Base-by-base conservation (phyloP, 2,113 vertebrate species). In the Semnornis frantzii region DNA sequence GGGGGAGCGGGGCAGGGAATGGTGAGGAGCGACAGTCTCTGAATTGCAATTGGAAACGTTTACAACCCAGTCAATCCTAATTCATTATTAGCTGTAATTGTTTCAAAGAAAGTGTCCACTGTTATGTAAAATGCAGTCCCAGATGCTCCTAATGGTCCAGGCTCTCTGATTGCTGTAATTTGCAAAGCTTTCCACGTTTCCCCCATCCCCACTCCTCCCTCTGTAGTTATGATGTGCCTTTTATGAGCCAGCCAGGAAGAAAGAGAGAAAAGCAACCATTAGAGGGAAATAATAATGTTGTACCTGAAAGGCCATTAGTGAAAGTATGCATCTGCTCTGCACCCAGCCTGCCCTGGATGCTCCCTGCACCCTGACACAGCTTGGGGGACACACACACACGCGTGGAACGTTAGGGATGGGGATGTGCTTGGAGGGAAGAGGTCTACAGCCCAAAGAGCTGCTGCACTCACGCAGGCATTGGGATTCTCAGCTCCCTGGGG, bases 1-100 rank as follows among this genome's bases (percentile, higher is more conserved):
- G 50, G 50, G 23, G 48, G 48, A 50, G 50, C 23, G 3, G 10
- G 63, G 75, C 72, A 92, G 78, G 33, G 92, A 72, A 83, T 82
- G 87, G 74, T 3, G 59, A 44, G 72, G 73, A 91, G 63, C 95
- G 96, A 95, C 96, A 96, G 83, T 55, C 85, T 74, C 90, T 96
- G 93, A 95, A 97, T 95, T 96, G 96, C 94, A 90, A 81, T 97
- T 93, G 87, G 95, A 92, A 95, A 92, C 95, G 65, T 97, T 96
- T 94, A 94, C 71, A 94, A 89, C 89, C 83, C 93, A 95, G 94
- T 94, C 95, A 90, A 86, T 93, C 91, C 95, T 94, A 96, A 96
- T 94, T 97, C 96, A 97, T 97, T 97, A 97, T 96, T 97, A 97
- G 95, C 96, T 81, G 87, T 97, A 97, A 97, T 97, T 97, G 97